phyloP scores from a whole-genome alignment of 2,113 vertebrate genomes.

The Holacanthus passer region DNA sequence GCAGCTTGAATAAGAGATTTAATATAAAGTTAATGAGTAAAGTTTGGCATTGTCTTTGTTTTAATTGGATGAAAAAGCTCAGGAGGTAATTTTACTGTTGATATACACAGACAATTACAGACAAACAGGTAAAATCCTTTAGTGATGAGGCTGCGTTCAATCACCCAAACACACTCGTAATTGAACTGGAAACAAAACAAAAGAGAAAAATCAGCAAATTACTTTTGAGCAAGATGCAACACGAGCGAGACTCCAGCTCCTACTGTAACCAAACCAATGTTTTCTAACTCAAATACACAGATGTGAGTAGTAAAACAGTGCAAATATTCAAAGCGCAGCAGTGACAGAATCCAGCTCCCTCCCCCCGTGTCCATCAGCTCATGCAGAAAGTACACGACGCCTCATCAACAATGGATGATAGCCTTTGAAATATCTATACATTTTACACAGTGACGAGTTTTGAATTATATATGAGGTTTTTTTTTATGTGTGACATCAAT shows the following conservation, averaged over 20 bases:
- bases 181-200: neutral
- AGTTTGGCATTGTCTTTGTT: neutral
- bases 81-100: neutral
- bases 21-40: neutral
- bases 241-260: neutral
- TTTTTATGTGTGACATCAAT: neutral
- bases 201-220: neutral
- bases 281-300: neutral
- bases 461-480: constrained; percentile 33
- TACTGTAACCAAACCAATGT: neutral
- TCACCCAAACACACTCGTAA: neutral
- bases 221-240: neutral
- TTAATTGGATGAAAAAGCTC: neutral
- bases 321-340: constrained; percentile 2
- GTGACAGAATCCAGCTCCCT: too few relatives aligned
- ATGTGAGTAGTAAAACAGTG: neutral
- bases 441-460: neutral
- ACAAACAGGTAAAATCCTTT: neutral
- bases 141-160: neutral
- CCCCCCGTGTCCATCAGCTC: neutral
- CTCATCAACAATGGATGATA: constrained; percentile 40
- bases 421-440: neutral
- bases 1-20: neutral
- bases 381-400: neutral
- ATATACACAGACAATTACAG: neutral